Conservation (phyloP, 2,797 vertebrate genomes). For the Parauchenoglanis punctatus region DNA sequence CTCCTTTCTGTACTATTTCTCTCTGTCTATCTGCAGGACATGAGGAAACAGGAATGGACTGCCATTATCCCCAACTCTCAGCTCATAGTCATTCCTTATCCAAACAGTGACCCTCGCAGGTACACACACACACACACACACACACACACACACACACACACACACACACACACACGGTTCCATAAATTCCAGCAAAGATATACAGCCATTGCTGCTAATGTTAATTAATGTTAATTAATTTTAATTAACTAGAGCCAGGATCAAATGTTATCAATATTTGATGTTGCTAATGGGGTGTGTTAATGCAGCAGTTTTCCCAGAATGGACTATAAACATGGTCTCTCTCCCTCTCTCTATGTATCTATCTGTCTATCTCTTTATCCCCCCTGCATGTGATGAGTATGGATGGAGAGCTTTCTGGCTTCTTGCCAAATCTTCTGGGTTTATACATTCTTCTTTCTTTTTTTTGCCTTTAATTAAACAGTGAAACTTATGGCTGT, state of each 20-base stretch:
- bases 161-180: not conserved
- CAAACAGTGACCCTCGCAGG: conserved; percentile 87
- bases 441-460: not conserved
- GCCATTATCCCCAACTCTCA: conserved; percentile 98
- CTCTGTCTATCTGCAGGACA: conserved; percentile 69
- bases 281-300: not conserved
- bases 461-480: not conserved
- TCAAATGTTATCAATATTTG: conserved; percentile 1
- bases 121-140: conserved; percentile 63
- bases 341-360: not conserved
- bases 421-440: not conserved
- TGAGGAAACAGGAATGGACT: conserved; percentile 91
- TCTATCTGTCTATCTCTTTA: not conserved
- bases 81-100: conserved; percentile 94
- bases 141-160: conserved; percentile 15
- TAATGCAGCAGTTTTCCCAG: conserved; percentile 2
- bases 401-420: not conserved
- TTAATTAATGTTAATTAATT: not conserved
- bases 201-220: not conserved
- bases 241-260: not conserved
- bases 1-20: conserved; percentile 26
- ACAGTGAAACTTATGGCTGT: not conserved
- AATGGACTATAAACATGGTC: not conserved
- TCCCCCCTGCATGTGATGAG: not conserved
- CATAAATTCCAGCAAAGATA: not conserved